phyloP scores from a whole-genome alignment of 2,113 vertebrate genomes.

The Furnarius figulus region DNA sequence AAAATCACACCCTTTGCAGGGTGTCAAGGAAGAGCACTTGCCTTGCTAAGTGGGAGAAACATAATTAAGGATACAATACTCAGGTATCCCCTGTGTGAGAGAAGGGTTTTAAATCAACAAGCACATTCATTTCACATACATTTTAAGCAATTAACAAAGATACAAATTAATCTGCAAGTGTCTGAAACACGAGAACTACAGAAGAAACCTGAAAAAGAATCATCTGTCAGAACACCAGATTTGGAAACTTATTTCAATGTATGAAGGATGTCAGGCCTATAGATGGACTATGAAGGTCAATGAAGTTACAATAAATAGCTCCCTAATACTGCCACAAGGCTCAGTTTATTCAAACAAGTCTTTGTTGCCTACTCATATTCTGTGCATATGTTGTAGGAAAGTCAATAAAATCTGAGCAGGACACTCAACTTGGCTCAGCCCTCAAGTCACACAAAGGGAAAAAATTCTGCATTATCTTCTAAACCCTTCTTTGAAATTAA shows the following conservation, averaged over 20 bases:
- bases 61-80: not conserved
- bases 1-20: not conserved
- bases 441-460: not conserved
- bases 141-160: not conserved
- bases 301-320: not conserved
- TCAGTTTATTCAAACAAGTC: not conserved
- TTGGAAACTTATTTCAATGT: not conserved
- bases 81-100: not conserved
- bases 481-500: not conserved
- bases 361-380: not conserved
- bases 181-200: not conserved
- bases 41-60: not conserved
- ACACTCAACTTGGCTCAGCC: not conserved
- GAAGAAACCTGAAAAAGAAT: not conserved
- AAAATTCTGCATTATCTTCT: not conserved
- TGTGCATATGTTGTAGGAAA: not conserved
- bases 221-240: not conserved
- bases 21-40: not conserved
- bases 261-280: not conserved
- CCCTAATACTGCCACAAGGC: not conserved
- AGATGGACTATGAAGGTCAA: not conserved
- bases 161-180: not conserved
- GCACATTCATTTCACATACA: not conserved
- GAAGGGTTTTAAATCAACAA: not conserved
- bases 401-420: not conserved